phyloP scores from a whole-genome alignment of 2,797 vertebrate species.

The Oreonectes daqikongensis region DNA sequence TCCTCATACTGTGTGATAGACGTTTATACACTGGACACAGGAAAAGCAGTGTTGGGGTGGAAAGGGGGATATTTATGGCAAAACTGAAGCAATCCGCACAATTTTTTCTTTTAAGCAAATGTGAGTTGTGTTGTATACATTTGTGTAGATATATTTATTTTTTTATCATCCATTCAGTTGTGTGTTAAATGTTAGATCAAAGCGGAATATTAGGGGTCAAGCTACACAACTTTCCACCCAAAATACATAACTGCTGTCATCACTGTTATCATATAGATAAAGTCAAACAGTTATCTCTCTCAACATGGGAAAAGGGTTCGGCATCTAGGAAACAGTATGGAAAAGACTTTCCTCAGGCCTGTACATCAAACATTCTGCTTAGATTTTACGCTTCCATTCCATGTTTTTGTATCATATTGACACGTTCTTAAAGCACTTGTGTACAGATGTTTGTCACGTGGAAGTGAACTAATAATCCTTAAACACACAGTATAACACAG shows the following conservation, averaged over 20 bases:
- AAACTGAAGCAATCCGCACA: slow-evolving; percentile 57
- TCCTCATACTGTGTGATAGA: slow-evolving; percentile 37
- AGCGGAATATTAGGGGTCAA: slow-evolving; percentile 34
- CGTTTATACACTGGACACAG: slow-evolving; percentile 6
- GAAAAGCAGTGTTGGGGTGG: slow-evolving; percentile 7
- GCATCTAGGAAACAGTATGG: slow-evolving; percentile 4
- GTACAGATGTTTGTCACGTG: slow-evolving; percentile 47
- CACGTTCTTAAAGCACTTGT: slow-evolving; percentile 54
- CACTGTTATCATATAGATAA: slow-evolving; percentile 7
- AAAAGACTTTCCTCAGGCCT: neutral
- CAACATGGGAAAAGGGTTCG: slow-evolving; percentile 37
- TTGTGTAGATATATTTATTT: slow-evolving; percentile 82
- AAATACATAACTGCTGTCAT: slow-evolving; percentile 27
- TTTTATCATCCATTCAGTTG: slow-evolving; percentile 64
- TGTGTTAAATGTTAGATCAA: slow-evolving; percentile 41
- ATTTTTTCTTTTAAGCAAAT: slow-evolving; percentile 45
- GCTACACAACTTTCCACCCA: slow-evolving; percentile 38
- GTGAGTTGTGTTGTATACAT: slow-evolving; percentile 51
- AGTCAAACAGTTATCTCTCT: slow-evolving; percentile 21
- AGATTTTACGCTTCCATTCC: slow-evolving; percentile 19
- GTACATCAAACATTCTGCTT: slow-evolving; percentile 16
- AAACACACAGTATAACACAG: slow-evolving; percentile 10
- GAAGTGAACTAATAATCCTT: neutral
- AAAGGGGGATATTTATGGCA: slow-evolving; percentile 34
- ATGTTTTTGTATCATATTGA: slow-evolving; percentile 29